Evolutionary conservation across 2,113 vertebrate species (phyloP), one percentile per base, ranked within the genome.

Genomic region (Istiophorus platypterus): DNA sequence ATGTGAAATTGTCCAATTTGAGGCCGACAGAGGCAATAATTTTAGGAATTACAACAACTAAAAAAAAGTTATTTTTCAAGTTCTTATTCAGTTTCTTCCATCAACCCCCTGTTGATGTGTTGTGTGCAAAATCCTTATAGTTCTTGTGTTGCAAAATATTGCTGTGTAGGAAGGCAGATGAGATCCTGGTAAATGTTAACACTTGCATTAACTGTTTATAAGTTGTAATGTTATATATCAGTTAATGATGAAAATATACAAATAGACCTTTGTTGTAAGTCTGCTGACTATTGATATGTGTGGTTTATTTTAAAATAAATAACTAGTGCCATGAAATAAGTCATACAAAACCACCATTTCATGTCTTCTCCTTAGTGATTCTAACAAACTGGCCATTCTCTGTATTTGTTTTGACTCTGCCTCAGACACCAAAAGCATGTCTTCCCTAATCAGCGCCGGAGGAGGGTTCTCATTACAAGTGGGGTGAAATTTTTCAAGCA

Each of bases 401-500:
- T 62, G 24, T 56, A 66, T 72, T 49, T 68, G n/a, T 26, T 80
- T 34, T 52, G 27, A n/a, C 34, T 67, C 26, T 39, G 0, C 45
- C 31, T 52, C 56, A 49, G 29, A 67, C 27, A 68, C 39, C 12
- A 49, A 69, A 41, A 45, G 6, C 24, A 15, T n/a, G 20, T 65
- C 7, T 12, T 1, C 45, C 31, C 12, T 63, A 56, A 64, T 69
- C 41, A 31, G 17, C 26, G n/a, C 47, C 58, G 34, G 22, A 34
- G 57, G 45, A 63, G 27, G n/a, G 11, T 42, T 76, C 66, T 67
- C 14, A 37, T 74, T 71, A 20, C 6, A 26, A 69, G 26, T 59
- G 58, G 52, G 45, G 49, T 57, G 31, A 31, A 63, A 52, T 69
- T 39, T 70, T 59, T 63, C 63, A 56, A 79, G 59, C 49, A 59